Percentiles rank a stretch among this genome's conserved stretches.
phyloP scores from a whole-genome alignment of 2,113 vertebrate species.

The Psophia crepitans region DNA sequence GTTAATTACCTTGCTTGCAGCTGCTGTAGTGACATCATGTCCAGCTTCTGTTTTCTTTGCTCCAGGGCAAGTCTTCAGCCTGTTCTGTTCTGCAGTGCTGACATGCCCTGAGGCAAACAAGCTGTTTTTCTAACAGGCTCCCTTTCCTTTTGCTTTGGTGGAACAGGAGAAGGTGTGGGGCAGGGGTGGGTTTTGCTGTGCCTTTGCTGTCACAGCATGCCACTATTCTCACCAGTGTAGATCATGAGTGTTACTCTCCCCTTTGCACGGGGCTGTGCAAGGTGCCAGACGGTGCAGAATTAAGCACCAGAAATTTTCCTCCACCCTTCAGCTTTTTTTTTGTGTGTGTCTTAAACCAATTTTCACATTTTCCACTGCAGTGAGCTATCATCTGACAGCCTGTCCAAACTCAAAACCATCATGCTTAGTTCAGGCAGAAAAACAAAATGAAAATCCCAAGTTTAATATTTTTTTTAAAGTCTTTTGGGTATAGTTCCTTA shows the following conservation, averaged over 20 bases:
- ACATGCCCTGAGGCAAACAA: not conserved
- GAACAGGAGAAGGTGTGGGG: not conserved
- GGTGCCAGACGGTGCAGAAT: not conserved
- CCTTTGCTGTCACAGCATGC: not conserved
- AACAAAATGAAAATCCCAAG: not conserved
- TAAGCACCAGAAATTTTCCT: conserved; percentile 6
- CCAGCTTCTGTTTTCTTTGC: not conserved
- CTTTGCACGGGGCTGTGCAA: not conserved
- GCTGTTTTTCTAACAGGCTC: not conserved
- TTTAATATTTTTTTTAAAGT: not conserved
- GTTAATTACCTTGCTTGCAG: not conserved
- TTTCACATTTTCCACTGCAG: conserved; percentile 43
- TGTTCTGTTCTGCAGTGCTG: not conserved
- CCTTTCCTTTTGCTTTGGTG: not conserved
- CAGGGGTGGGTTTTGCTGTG: not conserved
- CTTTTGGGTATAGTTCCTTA: not conserved
- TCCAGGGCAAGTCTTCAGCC: not conserved
- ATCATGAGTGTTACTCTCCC: not conserved
- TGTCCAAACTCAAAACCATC: conserved; percentile 15
- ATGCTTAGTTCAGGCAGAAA: not conserved
- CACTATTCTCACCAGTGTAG: not conserved
- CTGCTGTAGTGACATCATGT: not conserved
- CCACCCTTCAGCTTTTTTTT: not conserved
- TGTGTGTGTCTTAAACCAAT: not conserved
- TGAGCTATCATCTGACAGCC: conserved; percentile 5